phyloP scores from a whole-genome alignment of 53 echinoderm and acorn worm genomes.

The Henricia sp. region DNA sequence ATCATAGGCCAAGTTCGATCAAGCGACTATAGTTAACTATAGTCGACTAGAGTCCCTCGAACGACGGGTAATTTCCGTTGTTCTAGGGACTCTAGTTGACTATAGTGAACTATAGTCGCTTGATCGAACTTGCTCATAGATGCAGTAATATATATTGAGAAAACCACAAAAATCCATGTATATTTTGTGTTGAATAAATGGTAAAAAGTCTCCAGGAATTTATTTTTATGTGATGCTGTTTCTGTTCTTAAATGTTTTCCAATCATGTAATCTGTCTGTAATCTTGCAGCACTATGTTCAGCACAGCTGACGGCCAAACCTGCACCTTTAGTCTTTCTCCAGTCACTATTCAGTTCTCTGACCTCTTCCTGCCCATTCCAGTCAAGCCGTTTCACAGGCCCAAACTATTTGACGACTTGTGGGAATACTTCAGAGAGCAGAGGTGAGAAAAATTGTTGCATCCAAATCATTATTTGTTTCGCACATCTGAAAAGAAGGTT shows the following conservation, averaged over 20 bases:
- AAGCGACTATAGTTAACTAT: too few species aligned
- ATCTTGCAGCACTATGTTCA: constrained; percentile 79
- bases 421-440: constrained; percentile 74
- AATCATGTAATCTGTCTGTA: too few species aligned
- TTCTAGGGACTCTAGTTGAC: too few species aligned
- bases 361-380: constrained; percentile 91
- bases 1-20: too few species aligned
- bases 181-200: not conserved
- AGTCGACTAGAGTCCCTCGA: too few species aligned
- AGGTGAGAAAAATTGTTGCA: constrained; percentile 57
- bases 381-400: constrained; percentile 45
- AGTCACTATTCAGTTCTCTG: constrained; percentile 75
- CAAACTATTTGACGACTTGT: constrained; percentile 66
- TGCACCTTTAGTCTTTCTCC: constrained; percentile 76
- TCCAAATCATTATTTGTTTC: too few species aligned
- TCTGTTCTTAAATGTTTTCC: too few species aligned
- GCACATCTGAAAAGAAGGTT: not conserved
- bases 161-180: not conserved
- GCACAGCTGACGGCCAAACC: constrained; percentile 72
- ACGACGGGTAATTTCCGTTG: too few species aligned
- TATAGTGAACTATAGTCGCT: too few species aligned
- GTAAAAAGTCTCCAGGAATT: not conserved
- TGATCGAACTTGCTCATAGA: too few species aligned
- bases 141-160: too few species aligned
- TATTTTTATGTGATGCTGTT: not conserved